phyloP scores from a whole-genome alignment of 2,113 vertebrate genomes.

The Gymnorhina tibicen region DNA sequence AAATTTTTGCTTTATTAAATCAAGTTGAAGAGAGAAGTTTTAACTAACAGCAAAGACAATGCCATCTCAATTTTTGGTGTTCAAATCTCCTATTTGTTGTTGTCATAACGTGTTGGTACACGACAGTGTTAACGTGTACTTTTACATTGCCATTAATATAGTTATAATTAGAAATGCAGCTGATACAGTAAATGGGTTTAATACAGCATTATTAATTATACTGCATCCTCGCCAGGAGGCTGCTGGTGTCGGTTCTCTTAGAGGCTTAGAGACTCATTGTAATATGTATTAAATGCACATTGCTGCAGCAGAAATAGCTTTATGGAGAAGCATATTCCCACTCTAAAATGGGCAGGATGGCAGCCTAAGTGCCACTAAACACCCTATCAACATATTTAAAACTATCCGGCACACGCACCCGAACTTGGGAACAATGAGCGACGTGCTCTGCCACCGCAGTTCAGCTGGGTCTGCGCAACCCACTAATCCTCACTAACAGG shows the following conservation, averaged over 20 bases:
- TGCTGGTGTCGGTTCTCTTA: not conserved
- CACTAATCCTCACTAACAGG: slow-evolving; percentile 64
- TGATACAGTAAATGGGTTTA: slow-evolving; percentile 51
- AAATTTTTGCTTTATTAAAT: slow-evolving; percentile 28
- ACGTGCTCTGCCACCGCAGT: not conserved
- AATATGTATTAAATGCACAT: slow-evolving; percentile 39
- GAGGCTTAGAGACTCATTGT: slow-evolving; percentile 27
- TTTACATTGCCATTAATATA: slow-evolving; percentile 51
- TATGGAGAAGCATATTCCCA: not conserved
- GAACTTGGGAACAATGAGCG: slow-evolving; percentile 48
- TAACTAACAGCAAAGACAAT: not conserved
- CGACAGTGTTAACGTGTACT: not conserved
- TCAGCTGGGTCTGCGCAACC: slow-evolving; percentile 29
- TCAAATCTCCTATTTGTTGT: not conserved
- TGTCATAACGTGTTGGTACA: not conserved
- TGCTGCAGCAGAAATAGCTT: slow-evolving; percentile 41
- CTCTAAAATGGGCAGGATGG: not conserved
- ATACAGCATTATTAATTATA: slow-evolving; percentile 66
- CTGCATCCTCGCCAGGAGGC: slow-evolving; percentile 19
- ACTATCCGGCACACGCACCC: not conserved
- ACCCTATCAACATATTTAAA: not conserved
- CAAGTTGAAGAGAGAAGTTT: not conserved
- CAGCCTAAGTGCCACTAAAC: not conserved
- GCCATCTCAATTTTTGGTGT: not conserved
- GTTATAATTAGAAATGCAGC: slow-evolving; percentile 63